Evolutionary conservation across 1,140 invertebrate genomes (phyloP).

Genomic region (Philotrypesis tridentata): DNA sequence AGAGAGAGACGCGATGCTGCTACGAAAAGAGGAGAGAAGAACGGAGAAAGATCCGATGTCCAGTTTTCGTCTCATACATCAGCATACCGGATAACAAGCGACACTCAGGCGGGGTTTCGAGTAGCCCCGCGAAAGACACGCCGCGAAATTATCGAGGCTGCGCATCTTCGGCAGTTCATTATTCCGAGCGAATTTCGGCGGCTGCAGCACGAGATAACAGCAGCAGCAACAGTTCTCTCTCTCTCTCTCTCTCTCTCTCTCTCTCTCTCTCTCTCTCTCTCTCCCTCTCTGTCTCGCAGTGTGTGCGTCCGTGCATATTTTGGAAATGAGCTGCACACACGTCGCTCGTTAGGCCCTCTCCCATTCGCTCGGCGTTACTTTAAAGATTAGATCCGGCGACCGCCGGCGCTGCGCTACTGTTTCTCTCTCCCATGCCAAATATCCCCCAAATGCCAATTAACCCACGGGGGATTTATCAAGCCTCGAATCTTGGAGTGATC

Average conservation of each 20-base stretch:
- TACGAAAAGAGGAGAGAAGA: background rate
- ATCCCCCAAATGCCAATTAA: slow-evolving; percentile 26
- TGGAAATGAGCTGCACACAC: slow-evolving; percentile 5
- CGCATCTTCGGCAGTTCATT: slow-evolving; percentile 32
- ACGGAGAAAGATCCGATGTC: slow-evolving; percentile 18
- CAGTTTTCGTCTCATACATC: slow-evolving; percentile 26
- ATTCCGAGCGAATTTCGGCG: slow-evolving; percentile 13
- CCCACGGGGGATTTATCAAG: too few species aligned
- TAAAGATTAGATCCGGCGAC: slow-evolving; percentile 15
- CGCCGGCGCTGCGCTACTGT: slow-evolving; percentile 9
- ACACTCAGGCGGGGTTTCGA: slow-evolving; percentile 24
- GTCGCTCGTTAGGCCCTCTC: background rate
- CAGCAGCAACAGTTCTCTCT: too few species aligned
- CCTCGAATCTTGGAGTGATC: too few species aligned
- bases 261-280: too few species aligned
- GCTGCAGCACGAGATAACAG: background rate
- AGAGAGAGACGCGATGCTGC: too few species aligned
- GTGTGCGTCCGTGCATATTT: background rate
- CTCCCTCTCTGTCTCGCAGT: background rate
- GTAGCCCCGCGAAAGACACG: background rate
- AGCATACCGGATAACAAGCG: slow-evolving; percentile 55
- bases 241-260: too few species aligned
- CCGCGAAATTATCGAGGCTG: slow-evolving; percentile 22
- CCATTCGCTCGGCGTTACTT: background rate
- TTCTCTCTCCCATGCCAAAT: background rate